Evolutionary conservation across 2,888 invertebrate genomes (phyloP).

Genomic region (Zaprionus lineosus): DNA sequence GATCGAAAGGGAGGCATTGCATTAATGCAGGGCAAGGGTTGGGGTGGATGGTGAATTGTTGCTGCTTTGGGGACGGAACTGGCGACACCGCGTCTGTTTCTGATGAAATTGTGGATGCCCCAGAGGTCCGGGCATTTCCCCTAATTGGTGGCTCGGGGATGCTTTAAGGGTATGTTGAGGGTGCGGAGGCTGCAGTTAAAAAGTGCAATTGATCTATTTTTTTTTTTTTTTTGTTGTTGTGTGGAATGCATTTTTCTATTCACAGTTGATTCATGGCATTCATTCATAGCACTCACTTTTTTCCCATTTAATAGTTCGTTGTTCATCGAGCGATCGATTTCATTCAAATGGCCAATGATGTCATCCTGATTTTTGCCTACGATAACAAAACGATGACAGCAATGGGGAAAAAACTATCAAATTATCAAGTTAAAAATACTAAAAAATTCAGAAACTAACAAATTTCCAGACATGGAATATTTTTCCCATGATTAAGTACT

Average conservation of each 20-base stretch:
- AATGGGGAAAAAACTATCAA: too few species aligned
- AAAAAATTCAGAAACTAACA: too few species aligned
- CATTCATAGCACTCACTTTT: constrained; percentile 43
- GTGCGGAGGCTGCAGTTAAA: constrained; percentile 2
- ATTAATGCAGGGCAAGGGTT: not conserved
- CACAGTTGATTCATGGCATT: constrained; percentile 56
- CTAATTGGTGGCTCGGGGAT: not conserved
- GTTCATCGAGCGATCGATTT: constrained; percentile 76
- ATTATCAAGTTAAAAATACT: too few species aligned
- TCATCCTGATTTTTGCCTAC: constrained; percentile 53
- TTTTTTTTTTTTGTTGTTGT: not conserved
- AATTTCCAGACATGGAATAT: too few species aligned
- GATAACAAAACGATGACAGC: too few species aligned
- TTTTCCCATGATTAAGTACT: too few species aligned
- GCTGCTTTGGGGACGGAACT: constrained; percentile 27
- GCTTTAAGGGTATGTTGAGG: constrained; percentile 1
- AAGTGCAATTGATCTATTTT: constrained; percentile 12
- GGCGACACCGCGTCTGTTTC: constrained; percentile 73
- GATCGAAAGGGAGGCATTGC: not conserved
- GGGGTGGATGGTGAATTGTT: not conserved
- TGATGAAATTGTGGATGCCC: constrained; percentile 55
- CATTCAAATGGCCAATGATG: constrained; percentile 56
- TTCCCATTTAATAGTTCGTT: constrained; percentile 73
- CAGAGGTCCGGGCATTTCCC: not conserved
- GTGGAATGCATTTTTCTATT: not conserved